A percentile compares a stretch with the other conserved stretches of the same genome.
phyloP scores from a whole-genome alignment of 2,797 vertebrate genomes.

The Hydrocynus forskahlii region DNA sequence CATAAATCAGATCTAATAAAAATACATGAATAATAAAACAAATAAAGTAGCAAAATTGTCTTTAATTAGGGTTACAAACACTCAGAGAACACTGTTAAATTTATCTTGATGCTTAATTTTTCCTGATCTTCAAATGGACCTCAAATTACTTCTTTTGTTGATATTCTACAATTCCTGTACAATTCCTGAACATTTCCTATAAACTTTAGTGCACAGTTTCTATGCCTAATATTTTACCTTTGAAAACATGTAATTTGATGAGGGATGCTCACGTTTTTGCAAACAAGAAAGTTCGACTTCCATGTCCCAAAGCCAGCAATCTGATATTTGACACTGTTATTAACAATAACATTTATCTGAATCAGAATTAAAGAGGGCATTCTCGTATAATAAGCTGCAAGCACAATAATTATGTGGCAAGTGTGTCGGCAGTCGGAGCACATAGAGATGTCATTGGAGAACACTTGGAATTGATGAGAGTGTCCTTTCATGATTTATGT shows the following conservation, averaged over 20 bases:
- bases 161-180: background rate
- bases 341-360: constrained; percentile 54
- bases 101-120: too few species aligned
- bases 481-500: constrained; percentile 47
- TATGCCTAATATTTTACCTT: too few species aligned
- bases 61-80: background rate
- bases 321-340: constrained; percentile 45
- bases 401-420: constrained; percentile 51
- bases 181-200: too few species aligned
- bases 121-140: too few species aligned
- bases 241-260: too few species aligned
- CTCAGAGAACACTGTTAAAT: too few species aligned
- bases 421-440: constrained; percentile 18
- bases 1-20: background rate
- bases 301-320: constrained; percentile 40
- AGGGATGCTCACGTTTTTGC: too few species aligned
- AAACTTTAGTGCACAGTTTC: too few species aligned
- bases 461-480: constrained; percentile 33
- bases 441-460: constrained; percentile 33
- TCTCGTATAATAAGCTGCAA: constrained; percentile 51
- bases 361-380: constrained; percentile 49
- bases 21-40: background rate
- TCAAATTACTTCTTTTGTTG: background rate
- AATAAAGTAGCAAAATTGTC: background rate
- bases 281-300: background rate